Conservation (phyloP, 2,888 invertebrate genomes). For the Melanostoma scalare region DNA sequence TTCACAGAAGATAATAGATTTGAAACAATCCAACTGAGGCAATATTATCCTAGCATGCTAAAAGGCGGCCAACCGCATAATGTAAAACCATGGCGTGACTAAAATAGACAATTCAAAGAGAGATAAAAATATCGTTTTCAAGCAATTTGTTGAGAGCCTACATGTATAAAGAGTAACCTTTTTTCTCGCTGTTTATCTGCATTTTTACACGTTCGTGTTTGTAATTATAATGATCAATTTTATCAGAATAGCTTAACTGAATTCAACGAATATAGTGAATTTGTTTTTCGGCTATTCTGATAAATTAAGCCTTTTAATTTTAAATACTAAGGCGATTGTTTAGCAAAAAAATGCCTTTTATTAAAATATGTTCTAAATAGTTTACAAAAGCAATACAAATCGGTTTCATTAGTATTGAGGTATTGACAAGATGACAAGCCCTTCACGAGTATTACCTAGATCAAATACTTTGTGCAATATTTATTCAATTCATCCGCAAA, state of each 20-base stretch:
- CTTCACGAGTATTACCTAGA: too few species aligned
- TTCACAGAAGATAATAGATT: slow-evolving; percentile 25
- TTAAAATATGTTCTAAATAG: too few species aligned
- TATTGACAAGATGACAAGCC: too few species aligned
- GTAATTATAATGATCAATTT: slow-evolving; percentile 69
- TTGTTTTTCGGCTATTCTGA: slow-evolving; percentile 38
- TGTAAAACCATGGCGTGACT: slow-evolving; percentile 69
- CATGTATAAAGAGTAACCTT: slow-evolving; percentile 58
- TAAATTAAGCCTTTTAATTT: slow-evolving; percentile 37
- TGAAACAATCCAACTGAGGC: slow-evolving; percentile 24
- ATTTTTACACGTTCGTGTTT: slow-evolving; percentile 66
- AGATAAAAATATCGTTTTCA: slow-evolving; percentile 73
- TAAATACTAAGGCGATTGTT: background rate
- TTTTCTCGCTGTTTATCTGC: slow-evolving; percentile 67
- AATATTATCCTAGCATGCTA: slow-evolving; percentile 60
- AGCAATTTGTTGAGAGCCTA: slow-evolving; percentile 70
- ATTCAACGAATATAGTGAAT: slow-evolving; percentile 57
- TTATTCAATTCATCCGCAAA: too few species aligned
- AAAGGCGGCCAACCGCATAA: slow-evolving; percentile 74
- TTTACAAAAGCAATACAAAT: too few species aligned
- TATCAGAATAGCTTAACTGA: slow-evolving; percentile 60
- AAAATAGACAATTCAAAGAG: slow-evolving; percentile 65
- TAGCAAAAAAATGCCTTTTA: background rate
- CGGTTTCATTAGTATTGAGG: too few species aligned
- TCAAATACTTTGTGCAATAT: too few species aligned